Evolutionary conservation across 2,888 invertebrate species (phyloP).

Genomic region (Miltochrista miniata): DNA sequence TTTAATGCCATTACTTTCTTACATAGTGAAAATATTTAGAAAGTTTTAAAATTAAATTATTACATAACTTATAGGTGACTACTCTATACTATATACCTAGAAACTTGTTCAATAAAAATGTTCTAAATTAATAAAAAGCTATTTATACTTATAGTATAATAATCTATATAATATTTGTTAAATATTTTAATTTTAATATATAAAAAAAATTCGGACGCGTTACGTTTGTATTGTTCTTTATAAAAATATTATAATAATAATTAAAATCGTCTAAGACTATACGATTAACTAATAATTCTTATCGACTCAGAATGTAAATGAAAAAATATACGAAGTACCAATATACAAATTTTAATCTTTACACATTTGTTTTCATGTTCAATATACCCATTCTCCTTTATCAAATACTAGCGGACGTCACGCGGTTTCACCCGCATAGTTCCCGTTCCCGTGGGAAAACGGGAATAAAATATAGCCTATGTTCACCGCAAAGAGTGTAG

Average conservation of each 20-base stretch:
- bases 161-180: constrained; percentile 75
- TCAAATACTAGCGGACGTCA: no score
- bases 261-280: constrained; percentile 71
- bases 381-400: background rate
- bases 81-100: constrained; percentile 67
- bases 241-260: constrained; percentile 48
- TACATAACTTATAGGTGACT: constrained; percentile 60
- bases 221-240: constrained; percentile 74
- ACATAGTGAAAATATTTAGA: constrained; percentile 57
- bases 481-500: no score
- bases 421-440: no score
- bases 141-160: constrained; percentile 63
- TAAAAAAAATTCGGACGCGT: constrained; percentile 55
- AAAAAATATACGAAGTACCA: constrained; percentile 83
- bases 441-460: no score
- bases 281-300: constrained; percentile 75
- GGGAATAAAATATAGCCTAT: no score
- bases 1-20: constrained; percentile 49
- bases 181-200: constrained; percentile 63
- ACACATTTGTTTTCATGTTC: constrained; percentile 43
- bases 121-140: constrained; percentile 66
- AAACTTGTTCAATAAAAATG: constrained; percentile 78
- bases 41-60: constrained; percentile 52
- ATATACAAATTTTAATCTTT: constrained; percentile 84
- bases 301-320: constrained; percentile 80